Evolutionary conservation across 1,140 invertebrate species (phyloP), one percentile per base, ranked within the genome.

Genomic region (Acromyrmex charruanus): DNA sequence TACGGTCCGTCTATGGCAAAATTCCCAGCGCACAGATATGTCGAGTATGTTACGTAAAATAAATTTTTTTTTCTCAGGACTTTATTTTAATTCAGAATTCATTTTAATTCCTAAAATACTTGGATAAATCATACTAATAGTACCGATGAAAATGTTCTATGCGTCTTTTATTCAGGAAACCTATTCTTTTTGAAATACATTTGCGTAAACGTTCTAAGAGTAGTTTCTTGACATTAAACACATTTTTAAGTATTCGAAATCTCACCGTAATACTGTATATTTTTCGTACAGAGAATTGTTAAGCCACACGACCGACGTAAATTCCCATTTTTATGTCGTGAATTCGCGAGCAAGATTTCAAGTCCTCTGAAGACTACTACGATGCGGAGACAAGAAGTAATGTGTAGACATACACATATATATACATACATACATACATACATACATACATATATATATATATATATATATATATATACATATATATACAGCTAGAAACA

Each of bases 371-470:
- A 59, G 39, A 21, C 6, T 59, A 21, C 6, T 59, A 39, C 28
- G 14, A 61, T 61, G 69, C 18, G 28, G n/a, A 74, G 18, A 74
- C 80, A 61, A 84, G 14, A 25, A 61, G 72, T 53, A 77, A 77
- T 16, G 49, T 14, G 28, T n/a, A 71, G 12, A 44, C 49, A 39
- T 25, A 61, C 21, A 82, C 21, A 63, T 35, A 53, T 12, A 65
- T 3, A 87, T 14, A 31, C 31, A 31, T 3, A 31, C 31, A 35
- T 25, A 25, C 25, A 25, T 25, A 25, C 0, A 25, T 25, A 25
- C 0, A 25, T 25, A 25, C 0, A 25, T 25, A 25, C 12, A 12
- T 12, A 21, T n/a, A 65, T 6, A 53, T 6, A 35, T 16, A 59
- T 31, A 49, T 18, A 66, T 31, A 28, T 2, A 28, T 28, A 28